These are phyloP conservation scores for Phymanthus crucifer DNA, from an alignment of 92 coral and sea anemone genomes.

Conservation along the genomic window DNA sequence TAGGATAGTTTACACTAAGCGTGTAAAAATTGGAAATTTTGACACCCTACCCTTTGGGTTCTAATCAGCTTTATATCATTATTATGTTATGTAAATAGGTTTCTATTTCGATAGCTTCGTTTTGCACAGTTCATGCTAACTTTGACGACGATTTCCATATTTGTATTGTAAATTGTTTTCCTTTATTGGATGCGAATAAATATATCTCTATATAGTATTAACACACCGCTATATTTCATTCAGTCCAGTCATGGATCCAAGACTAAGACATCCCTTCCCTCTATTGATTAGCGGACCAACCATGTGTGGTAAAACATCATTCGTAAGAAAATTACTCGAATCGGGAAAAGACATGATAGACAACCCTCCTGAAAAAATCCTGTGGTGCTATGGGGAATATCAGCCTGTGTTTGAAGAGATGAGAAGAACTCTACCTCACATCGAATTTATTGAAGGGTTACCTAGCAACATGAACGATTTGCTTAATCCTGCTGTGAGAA, in stretches of 20 bases:
- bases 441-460: constrained; percentile 25
- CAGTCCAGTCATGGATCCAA: constrained; percentile 25
- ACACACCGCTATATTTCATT: background rate
- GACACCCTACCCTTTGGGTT: constrained; percentile 46
- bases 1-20: constrained; percentile 37
- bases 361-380: constrained; percentile 24
- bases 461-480: constrained; percentile 6
- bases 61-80: background rate
- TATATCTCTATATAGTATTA: background rate
- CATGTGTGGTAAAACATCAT: constrained; percentile 46
- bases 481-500: constrained; percentile 24
- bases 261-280: constrained; percentile 38
- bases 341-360: constrained; percentile 25
- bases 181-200: background rate
- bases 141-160: background rate
- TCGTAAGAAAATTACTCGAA: constrained; percentile 38
- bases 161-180: background rate
- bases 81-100: background rate
- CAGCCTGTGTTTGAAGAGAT: constrained; percentile 46
- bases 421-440: constrained; percentile 18
- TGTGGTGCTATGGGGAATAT: constrained; percentile 50
- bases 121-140: background rate
- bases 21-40: constrained; percentile 22
- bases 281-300: constrained; percentile 23
- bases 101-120: background rate